These are phyloP conservation scores for Octonoba sinensis DNA, from an alignment of 2,888 invertebrate species.

Conservation along the genomic window DNA sequence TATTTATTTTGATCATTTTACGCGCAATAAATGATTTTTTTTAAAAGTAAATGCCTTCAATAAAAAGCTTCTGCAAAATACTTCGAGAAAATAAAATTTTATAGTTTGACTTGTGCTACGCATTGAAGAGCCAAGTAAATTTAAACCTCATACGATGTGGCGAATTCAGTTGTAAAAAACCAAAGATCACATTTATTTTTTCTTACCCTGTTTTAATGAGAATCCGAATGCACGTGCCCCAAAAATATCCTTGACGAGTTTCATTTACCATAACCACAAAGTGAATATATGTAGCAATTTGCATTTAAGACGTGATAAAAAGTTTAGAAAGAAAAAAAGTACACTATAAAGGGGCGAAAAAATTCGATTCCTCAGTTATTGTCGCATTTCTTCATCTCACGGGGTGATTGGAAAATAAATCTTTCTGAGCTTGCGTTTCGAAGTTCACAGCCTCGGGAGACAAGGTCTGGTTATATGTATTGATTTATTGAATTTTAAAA, in stretches of 20 bases:
- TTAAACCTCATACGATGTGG: too few species aligned
- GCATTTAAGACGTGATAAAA: conserved; percentile 22
- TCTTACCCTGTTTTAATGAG: too few species aligned
- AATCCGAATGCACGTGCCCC: too few species aligned
- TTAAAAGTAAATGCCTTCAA: too few species aligned
- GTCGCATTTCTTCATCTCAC: conserved; percentile 32
- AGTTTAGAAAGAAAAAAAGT: conserved; percentile 20
- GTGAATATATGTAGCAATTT: conserved; percentile 45
- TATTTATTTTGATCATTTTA: too few species aligned
- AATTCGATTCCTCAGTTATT: conserved; percentile 45
- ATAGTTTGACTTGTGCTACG: too few species aligned
- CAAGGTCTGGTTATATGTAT: conserved; percentile 33
- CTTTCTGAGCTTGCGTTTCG: background rate
- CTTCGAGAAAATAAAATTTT: too few species aligned
- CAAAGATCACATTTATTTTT: too few species aligned
- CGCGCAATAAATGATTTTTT: too few species aligned
- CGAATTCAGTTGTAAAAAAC: too few species aligned
- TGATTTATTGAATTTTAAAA: conserved; percentile 57
- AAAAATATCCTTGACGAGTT: conserved; percentile 27
- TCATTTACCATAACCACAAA: conserved; percentile 28
- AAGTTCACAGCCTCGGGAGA: conserved; percentile 37
- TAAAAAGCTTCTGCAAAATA: too few species aligned
- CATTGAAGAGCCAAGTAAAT: too few species aligned
- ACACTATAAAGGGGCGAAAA: conserved; percentile 39
- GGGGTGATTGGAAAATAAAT: conserved; percentile 41